Evolutionary conservation across 2,797 vertebrate genomes (phyloP), one percentile per base, ranked within the genome.

Genomic region (Cichlasoma orientale): DNA sequence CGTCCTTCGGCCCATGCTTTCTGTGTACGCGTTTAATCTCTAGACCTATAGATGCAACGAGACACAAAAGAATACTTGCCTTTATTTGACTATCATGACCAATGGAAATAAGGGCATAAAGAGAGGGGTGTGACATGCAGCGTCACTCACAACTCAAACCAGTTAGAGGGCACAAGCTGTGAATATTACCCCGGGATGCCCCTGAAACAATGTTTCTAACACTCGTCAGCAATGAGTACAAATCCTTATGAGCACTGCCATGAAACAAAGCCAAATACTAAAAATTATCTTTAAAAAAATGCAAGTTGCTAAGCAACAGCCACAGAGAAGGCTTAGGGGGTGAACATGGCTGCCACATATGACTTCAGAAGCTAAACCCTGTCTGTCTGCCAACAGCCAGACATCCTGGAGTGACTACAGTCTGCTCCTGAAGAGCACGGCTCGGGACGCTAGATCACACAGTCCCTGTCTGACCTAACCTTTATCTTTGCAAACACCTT

Each of bases 291-390:
- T 58, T 44, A 61, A 61, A 41, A 63, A 63, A 63, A 18, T 16
- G 21, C 3, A 74, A 33, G 87, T 83, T 86, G 77, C 91, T 76
- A 72, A 31, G 88, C 82, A 83, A 88, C 75, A 18, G 25, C 53
- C 71, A 55, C 2, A 4, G 36, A 77, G 69, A 61, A 36, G 75
- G 75, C 77, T 73, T 63, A 41, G 55, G 50, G 50, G 73, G 56
- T 80, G 76, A 86, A 77, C 70, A 72, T 72, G 69, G 78, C 78
- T 19, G 72, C 79, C 50, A 69, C 4, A 2, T 56, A 71, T 3
- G 23, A 86, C 77, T 84, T 89, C 74, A 85, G 78, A 68, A 59
- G 70, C 38, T 50, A 58, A 90, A 84, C 27, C 44, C 13, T 74
- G 78, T 84, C 7, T 53, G 13, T 72, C 74, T 79, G 88, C 83